These are phyloP conservation scores for Eurois occulta DNA, from an alignment of 2,888 invertebrate genomes.

Conservation along the genomic window DNA sequence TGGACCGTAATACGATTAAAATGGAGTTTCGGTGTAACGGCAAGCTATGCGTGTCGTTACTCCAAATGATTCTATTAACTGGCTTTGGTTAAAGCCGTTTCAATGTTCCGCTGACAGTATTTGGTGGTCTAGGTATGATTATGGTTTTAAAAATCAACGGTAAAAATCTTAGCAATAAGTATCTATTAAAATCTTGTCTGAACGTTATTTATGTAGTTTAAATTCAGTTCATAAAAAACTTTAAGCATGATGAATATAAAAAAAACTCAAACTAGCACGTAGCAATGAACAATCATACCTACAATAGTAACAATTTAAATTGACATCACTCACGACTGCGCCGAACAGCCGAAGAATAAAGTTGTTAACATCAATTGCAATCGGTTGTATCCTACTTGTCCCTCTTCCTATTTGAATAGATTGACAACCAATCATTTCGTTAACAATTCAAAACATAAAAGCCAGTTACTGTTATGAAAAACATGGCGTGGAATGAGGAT, in stretches of 20 bases:
- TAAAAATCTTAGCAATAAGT: neutral
- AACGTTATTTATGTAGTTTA: neutral
- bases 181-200: neutral
- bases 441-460: conserved; percentile 61
- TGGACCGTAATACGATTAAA: conserved; percentile 68
- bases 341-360: conserved; percentile 58
- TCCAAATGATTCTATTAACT: conserved; percentile 69
- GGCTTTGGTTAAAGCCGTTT: conserved; percentile 54
- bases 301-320: conserved; percentile 37
- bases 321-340: conserved; percentile 44
- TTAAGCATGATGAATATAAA: neutral
- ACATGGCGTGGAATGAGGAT: conserved; percentile 60
- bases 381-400: conserved; percentile 70
- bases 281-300: conserved; percentile 22
- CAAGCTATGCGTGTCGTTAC: conserved; percentile 62
- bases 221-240: conserved; percentile 14
- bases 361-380: conserved; percentile 70
- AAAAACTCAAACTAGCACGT: neutral
- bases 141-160: conserved; percentile 13
- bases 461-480: conserved; percentile 53
- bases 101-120: conserved; percentile 44
- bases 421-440: conserved; percentile 66
- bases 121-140: conserved; percentile 17
- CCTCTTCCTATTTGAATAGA: conserved; percentile 60
- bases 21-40: conserved; percentile 61